Percentiles rank a stretch among this genome's conserved stretches.
Evolutionary conservation across 2,113 vertebrate genomes (phyloP).

Genomic region (Manacus vitellinus): DNA sequence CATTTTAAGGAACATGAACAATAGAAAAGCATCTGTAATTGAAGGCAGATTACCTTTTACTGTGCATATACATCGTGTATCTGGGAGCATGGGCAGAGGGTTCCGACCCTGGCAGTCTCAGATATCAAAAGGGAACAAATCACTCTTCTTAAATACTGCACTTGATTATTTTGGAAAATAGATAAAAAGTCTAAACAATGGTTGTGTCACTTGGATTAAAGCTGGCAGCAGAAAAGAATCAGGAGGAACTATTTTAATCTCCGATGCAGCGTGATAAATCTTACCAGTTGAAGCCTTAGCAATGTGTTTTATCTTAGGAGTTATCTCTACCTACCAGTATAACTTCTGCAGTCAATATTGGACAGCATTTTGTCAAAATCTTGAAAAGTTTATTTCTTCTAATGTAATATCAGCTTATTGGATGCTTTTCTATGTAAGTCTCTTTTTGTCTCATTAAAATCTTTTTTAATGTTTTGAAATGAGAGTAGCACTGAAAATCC

Average conservation of each 20-base stretch:
- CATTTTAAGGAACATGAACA: not conserved
- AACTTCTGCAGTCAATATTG: not conserved
- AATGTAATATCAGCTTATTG: not conserved
- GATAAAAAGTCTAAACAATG: not conserved
- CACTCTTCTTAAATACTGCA: not conserved
- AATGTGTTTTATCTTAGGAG: not conserved
- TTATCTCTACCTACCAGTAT: not conserved
- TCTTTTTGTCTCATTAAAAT: not conserved
- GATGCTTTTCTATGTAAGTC: not conserved
- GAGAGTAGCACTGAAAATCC: not conserved
- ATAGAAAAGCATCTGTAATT: not conserved
- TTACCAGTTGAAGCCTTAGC: not conserved
- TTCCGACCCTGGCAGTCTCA: not conserved
- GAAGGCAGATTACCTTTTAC: not conserved
- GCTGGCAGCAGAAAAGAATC: not conserved
- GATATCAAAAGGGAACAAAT: not conserved
- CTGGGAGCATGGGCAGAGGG: not conserved
- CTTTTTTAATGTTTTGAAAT: not conserved
- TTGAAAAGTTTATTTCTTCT: not conserved
- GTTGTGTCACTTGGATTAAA: not conserved
- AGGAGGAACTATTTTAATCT: not conserved
- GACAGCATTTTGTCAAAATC: not conserved
- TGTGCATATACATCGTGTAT: accelerated
- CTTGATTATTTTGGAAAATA: not conserved
- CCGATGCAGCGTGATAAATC: not conserved